Conservation (phyloP, 1,140 invertebrate species). For the Cryptotermes secundus region DNA sequence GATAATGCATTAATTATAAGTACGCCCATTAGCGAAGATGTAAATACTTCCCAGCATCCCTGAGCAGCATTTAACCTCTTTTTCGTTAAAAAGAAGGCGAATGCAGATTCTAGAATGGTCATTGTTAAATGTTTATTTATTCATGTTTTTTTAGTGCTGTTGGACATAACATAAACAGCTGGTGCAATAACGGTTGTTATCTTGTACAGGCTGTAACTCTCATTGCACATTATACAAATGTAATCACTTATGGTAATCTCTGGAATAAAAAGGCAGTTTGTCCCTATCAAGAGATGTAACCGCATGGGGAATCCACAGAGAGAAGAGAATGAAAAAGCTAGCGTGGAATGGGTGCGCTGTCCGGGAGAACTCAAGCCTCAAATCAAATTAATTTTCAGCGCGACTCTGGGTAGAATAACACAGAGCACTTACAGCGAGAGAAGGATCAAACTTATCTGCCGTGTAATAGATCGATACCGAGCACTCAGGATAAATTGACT, state of each 20-base stretch:
- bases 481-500: too few relatives aligned
- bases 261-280: background rate
- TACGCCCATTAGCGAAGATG: too few relatives aligned
- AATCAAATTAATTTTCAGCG: background rate
- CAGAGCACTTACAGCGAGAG: background rate
- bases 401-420: conserved; percentile 1
- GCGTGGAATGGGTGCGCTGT: background rate
- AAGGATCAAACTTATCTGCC: background rate
- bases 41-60: too few relatives aligned
- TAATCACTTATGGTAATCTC: background rate
- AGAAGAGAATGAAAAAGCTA: background rate
- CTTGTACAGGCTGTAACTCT: background rate
- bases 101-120: too few relatives aligned
- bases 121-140: too few relatives aligned
- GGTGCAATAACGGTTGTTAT: background rate
- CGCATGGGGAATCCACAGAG: background rate
- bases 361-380: background rate
- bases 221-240: conserved; percentile 9
- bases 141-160: too few relatives aligned
- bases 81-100: too few relatives aligned
- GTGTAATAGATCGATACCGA: too few relatives aligned
- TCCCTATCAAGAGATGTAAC: background rate
- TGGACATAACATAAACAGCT: too few relatives aligned
- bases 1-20: too few relatives aligned
- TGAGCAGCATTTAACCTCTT: too few relatives aligned